These are phyloP conservation scores for Andrena minutula DNA, from an alignment of 2,888 invertebrate species.

Conservation along the genomic window DNA sequence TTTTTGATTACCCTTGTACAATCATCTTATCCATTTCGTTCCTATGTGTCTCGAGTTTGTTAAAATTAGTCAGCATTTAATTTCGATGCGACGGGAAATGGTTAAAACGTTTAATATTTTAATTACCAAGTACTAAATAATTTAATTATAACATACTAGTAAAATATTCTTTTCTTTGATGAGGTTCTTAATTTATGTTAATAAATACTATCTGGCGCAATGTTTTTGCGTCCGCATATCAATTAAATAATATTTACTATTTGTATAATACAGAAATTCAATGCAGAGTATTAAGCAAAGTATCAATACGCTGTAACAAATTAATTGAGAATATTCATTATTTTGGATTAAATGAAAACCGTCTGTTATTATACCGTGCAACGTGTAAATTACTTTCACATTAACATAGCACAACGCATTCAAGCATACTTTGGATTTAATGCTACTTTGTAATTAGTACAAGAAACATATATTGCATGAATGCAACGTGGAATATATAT, in stretches of 20 bases:
- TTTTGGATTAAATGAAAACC: background rate
- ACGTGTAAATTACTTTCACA: conserved; percentile 11
- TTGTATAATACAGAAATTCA: background rate
- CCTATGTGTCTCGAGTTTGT: background rate
- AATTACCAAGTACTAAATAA: too few relatives aligned
- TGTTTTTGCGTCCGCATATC: too few relatives aligned
- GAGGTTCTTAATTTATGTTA: too few relatives aligned
- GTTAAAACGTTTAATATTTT: background rate
- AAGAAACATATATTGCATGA: background rate
- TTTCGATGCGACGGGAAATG: background rate
- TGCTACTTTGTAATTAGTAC: background rate
- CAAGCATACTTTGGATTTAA: background rate
- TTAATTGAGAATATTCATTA: conserved; percentile 1
- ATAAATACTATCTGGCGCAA: too few relatives aligned
- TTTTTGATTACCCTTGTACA: background rate
- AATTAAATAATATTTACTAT: background rate
- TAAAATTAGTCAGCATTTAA: too few relatives aligned
- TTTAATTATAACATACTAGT: too few relatives aligned
- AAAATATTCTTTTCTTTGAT: background rate
- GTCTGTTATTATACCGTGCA: background rate
- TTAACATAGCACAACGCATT: background rate
- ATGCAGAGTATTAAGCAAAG: background rate
- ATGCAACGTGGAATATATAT: background rate
- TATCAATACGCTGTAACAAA: background rate
- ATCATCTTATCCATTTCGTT: background rate